phyloP scores from a whole-genome alignment of 2,888 invertebrate species.

The Eutolmus rufibarbis region DNA sequence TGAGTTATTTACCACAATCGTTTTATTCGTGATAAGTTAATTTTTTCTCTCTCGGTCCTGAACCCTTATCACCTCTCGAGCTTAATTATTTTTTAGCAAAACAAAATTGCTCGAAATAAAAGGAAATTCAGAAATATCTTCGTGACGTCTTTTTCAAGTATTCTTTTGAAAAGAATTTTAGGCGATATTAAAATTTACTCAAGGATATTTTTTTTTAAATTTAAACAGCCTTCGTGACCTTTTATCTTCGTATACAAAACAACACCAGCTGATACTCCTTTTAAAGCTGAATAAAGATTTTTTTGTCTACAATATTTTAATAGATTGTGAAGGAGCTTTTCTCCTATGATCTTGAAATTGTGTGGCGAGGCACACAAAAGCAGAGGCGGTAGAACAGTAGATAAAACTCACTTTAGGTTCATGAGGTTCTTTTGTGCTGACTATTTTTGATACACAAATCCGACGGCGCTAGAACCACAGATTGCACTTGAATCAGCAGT shows the following conservation, averaged over 20 bases:
- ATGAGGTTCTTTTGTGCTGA: not conserved
- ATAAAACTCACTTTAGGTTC: not conserved
- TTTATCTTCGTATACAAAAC: not conserved
- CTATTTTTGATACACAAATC: not conserved
- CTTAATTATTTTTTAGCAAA: not conserved
- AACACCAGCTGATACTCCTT: not conserved
- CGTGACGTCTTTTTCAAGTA: not conserved
- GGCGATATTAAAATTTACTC: not conserved
- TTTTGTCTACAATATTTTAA: not conserved
- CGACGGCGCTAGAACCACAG: not conserved
- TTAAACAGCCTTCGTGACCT: not conserved
- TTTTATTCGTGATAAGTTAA: not conserved
- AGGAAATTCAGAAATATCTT: not conserved
- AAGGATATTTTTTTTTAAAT: not conserved
- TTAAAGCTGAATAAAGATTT: not conserved
- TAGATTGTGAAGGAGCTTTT: not conserved
- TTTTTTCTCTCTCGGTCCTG: not conserved
- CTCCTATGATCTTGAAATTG: not conserved
- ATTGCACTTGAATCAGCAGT: not conserved
- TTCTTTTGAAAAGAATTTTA: not conserved
- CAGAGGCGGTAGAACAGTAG: no score
- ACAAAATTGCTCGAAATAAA: not conserved
- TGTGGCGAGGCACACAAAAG: not conserved
- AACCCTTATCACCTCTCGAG: not conserved
- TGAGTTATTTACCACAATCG: not conserved